A percentile compares a stretch with the other conserved stretches of the same genome.
Conservation (phyloP, 37 sponge, comb jelly and placozoan species). For the Lycopodina hypogea region DNA sequence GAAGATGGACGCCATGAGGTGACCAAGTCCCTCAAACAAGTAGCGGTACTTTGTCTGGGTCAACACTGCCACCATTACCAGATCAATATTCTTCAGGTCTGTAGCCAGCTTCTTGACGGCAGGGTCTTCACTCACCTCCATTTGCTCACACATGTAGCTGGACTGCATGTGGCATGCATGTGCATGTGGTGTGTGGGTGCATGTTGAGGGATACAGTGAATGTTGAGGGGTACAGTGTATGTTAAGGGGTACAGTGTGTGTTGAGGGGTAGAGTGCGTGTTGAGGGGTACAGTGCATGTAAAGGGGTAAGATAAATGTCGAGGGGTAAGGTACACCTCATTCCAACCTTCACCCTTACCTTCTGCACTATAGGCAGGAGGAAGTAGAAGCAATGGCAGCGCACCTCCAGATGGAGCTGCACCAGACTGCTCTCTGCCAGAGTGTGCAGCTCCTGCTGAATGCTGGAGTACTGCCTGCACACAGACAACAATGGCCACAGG, state of each 20-base stretch:
- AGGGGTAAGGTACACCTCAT: too few relatives aligned
- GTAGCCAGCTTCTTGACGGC: conserved; percentile 51
- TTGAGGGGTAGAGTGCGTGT: too few relatives aligned
- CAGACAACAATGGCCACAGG: neutral
- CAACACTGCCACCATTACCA: conserved; percentile 44
- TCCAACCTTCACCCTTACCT: conserved; percentile 27
- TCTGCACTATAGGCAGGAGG: conserved; percentile 59
- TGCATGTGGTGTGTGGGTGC: conserved; percentile 4
- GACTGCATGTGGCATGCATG: conserved; percentile 23
- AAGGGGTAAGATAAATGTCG: neutral
- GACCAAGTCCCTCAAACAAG: conserved; percentile 94
- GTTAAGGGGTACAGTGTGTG: too few relatives aligned
- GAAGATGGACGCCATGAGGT: conserved; percentile 79
- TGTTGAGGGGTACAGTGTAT: neutral
- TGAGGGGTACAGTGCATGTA: too few relatives aligned
- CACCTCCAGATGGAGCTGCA: conserved; percentile 87
- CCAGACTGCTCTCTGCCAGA: conserved; percentile 48
- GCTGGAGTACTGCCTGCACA: conserved; percentile 41
- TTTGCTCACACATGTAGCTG: conserved; percentile 40
- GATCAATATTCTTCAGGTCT: conserved; percentile 64
- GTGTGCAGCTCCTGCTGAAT: conserved; percentile 31
- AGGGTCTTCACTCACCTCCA: conserved; percentile 32
- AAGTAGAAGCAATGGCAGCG: conserved; percentile 84
- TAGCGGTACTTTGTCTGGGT: conserved; percentile 62
- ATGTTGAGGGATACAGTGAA: neutral